Evolutionary conservation across 2,888 invertebrate species (phyloP).

Genomic region (Volucella inanis): DNA sequence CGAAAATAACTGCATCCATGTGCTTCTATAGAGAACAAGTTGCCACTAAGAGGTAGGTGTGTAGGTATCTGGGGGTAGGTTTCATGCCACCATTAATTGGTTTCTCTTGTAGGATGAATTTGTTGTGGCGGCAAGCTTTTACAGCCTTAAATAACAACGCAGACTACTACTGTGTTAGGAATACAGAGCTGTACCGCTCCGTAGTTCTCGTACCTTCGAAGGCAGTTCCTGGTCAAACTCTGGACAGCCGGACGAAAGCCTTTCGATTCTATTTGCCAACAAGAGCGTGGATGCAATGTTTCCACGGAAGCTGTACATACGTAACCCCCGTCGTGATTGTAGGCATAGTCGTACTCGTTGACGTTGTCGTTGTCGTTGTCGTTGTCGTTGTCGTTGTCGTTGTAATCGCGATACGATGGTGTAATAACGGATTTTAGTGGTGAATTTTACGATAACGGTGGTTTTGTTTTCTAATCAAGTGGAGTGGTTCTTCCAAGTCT

Average conservation of each 20-base stretch:
- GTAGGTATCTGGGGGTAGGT: slow-evolving; percentile 35
- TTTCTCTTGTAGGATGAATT: slow-evolving; percentile 68
- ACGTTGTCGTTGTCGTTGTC: background rate
- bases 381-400: background rate
- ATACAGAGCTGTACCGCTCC: background rate
- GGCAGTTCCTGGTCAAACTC: slow-evolving; percentile 41
- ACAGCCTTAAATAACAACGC: slow-evolving; percentile 32
- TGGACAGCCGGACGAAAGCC: background rate
- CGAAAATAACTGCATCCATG: slow-evolving; percentile 63
- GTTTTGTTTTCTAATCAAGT: slow-evolving; percentile 67
- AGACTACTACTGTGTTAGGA: slow-evolving; percentile 1
- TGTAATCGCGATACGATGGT: slow-evolving; percentile 5
- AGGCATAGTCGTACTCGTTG: background rate
- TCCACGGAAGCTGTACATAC: background rate
- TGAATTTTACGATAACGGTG: slow-evolving; percentile 60
- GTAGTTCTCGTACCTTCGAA: slow-evolving; percentile 28
- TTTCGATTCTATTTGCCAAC: background rate
- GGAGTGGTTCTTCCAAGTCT: slow-evolving; percentile 53
- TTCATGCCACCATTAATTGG: slow-evolving; percentile 70
- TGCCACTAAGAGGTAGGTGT: slow-evolving; percentile 7
- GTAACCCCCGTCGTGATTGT: background rate
- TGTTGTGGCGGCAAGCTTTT: slow-evolving; percentile 59
- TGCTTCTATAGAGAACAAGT: background rate
- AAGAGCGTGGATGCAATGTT: slow-evolving; percentile 20
- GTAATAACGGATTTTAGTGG: slow-evolving; percentile 58